Evolutionary conservation across 1,140 invertebrate species (phyloP).

Genomic region (Myzus persicae): DNA sequence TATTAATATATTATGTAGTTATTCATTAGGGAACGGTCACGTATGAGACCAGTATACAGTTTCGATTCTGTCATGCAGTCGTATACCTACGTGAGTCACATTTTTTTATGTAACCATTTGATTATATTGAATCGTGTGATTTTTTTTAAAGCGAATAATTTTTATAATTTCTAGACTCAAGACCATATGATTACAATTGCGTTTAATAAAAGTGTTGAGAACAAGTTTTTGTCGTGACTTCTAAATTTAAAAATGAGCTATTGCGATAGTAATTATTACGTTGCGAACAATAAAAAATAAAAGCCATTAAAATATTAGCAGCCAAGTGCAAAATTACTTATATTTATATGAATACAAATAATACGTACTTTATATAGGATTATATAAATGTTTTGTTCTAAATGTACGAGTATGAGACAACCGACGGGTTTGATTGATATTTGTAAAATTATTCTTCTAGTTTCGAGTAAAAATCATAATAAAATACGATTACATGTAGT

Average conservation of each 20-base stretch:
- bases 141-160: background rate
- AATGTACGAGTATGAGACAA: background rate
- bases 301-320: background rate
- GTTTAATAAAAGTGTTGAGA: background rate
- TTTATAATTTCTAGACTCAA: background rate
- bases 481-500: background rate
- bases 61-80: background rate
- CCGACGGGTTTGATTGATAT: background rate
- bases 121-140: background rate
- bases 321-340: background rate
- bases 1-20: background rate
- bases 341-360: background rate
- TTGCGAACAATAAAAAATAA: background rate
- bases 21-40: background rate
- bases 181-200: background rate
- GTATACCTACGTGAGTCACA: background rate
- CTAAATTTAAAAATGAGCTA: background rate
- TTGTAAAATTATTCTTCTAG: background rate
- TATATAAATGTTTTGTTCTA: background rate
- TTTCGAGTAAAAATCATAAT: background rate
- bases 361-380: background rate
- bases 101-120: background rate
- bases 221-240: slow-evolving; percentile 7
- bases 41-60: background rate
- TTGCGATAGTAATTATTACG: background rate